A percentile compares a stretch with the other conserved stretches of the same genome.
Conservation (phyloP, 2,797 vertebrate species). For the Denticeps clupeoides region DNA sequence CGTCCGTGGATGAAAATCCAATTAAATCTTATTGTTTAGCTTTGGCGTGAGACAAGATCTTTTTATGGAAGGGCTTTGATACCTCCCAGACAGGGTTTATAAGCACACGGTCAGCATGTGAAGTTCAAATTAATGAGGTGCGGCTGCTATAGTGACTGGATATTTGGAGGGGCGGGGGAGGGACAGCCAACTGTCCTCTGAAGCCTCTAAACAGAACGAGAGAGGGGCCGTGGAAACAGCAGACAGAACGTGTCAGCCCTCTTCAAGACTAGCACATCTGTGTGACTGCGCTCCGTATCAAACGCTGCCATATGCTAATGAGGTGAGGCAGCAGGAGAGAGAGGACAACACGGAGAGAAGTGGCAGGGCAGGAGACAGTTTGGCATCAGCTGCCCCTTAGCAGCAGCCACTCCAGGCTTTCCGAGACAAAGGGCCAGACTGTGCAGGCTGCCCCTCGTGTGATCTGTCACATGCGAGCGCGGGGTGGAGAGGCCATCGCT, state of each 20-base stretch:
- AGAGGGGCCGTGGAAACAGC: slow-evolving; percentile 17
- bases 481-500: no score
- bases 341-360: slow-evolving; percentile 2
- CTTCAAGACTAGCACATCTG: slow-evolving; percentile 43
- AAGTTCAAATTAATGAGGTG: slow-evolving; percentile 36
- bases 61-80: slow-evolving; percentile 30
- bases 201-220: slow-evolving; percentile 11
- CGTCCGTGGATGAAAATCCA: slow-evolving; percentile 46
- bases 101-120: slow-evolving; percentile 15
- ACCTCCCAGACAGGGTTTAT: slow-evolving; percentile 25
- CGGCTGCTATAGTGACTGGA: slow-evolving; percentile 27
- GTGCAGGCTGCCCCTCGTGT: no score
- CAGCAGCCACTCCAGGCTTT: no score
- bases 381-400: no score
- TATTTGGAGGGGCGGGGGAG: slow-evolving; percentile 5
- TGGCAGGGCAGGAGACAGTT: slow-evolving; percentile 17
- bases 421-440: slow-evolving; percentile 1
- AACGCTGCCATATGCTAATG: slow-evolving; percentile 39
- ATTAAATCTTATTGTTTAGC: slow-evolving; percentile 51
- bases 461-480: no score
- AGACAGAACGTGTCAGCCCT: slow-evolving; percentile 25
- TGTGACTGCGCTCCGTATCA: slow-evolving; percentile 42
- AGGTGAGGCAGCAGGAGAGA: slow-evolving; percentile 7
- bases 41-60: slow-evolving; percentile 21
- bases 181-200: not conserved